Conservation (phyloP, 1,140 invertebrate species). For the Listronotus oregonensis region DNA sequence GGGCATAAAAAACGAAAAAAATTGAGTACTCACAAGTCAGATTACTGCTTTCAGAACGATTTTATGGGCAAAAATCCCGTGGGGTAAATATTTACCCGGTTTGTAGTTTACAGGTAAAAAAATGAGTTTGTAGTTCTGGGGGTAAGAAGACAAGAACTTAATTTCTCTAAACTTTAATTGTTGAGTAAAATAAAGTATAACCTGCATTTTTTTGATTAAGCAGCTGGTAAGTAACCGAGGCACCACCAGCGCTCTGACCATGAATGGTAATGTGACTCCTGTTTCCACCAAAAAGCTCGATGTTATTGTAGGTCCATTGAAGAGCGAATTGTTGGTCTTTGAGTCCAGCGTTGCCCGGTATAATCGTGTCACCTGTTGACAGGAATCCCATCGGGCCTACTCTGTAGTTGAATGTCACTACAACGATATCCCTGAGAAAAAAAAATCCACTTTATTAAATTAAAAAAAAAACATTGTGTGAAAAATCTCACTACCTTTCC, state of each 20-base stretch:
- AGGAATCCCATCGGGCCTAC: constrained; percentile 35
- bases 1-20: no score
- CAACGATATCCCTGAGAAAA: constrained; percentile 52
- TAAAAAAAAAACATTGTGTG: no score
- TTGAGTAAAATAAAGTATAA: no score
- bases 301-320: constrained; percentile 33
- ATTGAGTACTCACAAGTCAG: no score
- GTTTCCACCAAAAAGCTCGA: constrained; percentile 34
- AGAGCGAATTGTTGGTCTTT: constrained; percentile 37
- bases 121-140: no score
- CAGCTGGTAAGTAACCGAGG: constrained; percentile 35
- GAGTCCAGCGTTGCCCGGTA: constrained; percentile 34
- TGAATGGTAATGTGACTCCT: constrained; percentile 24
- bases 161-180: no score
- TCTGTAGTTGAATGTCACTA: constrained; percentile 54
- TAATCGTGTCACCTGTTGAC: constrained; percentile 29
- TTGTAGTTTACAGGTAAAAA: no score
- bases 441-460: neutral
- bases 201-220: constrained; percentile 20
- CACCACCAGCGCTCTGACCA: constrained; percentile 36
- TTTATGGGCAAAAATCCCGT: no score
- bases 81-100: no score
- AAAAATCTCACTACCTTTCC: constrained; percentile 19
- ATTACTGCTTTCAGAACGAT: no score
- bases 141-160: no score